phyloP scores from a whole-genome alignment of 2,797 vertebrate genomes.

The Cheirogaleus major region DNA sequence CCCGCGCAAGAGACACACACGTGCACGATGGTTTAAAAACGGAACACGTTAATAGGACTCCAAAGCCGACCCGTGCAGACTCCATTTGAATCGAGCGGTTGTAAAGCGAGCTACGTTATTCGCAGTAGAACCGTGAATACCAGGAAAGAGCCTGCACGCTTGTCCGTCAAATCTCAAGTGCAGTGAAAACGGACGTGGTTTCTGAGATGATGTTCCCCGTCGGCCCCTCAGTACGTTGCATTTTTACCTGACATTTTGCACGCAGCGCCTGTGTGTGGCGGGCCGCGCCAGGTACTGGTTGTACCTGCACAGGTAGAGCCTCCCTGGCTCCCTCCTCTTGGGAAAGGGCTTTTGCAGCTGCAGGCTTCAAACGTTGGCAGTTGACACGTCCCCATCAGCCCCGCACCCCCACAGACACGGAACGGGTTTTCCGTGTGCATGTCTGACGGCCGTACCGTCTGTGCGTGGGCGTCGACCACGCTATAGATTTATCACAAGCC shows the following conservation, averaged over 20 bases:
- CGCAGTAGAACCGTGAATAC: too few species aligned
- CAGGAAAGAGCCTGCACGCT: too few species aligned
- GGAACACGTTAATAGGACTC: neutral
- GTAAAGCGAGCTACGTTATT: too few species aligned
- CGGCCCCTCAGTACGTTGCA: accelerated
- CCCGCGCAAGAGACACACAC: too few species aligned
- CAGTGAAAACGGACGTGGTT: accelerated
- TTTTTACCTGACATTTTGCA: neutral
- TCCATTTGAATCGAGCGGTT: neutral
- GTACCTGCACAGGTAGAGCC: neutral
- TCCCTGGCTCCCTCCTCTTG: neutral
- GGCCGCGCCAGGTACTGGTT: neutral
- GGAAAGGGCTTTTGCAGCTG: neutral
- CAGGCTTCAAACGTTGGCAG: neutral
- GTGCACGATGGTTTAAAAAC: neutral
- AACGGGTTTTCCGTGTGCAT: neutral
- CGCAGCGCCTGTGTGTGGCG: neutral
- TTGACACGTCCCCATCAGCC: too few species aligned
- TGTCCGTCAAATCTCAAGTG: neutral
- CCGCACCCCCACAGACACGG: too few species aligned
- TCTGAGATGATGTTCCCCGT: neutral
- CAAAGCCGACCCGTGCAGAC: neutral
- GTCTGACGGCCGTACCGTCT: neutral
- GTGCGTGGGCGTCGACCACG: too few species aligned
- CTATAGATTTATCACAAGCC: neutral